Evolutionary conservation across 2,888 invertebrate genomes (phyloP).

Genomic region (Coremacera marginata): DNA sequence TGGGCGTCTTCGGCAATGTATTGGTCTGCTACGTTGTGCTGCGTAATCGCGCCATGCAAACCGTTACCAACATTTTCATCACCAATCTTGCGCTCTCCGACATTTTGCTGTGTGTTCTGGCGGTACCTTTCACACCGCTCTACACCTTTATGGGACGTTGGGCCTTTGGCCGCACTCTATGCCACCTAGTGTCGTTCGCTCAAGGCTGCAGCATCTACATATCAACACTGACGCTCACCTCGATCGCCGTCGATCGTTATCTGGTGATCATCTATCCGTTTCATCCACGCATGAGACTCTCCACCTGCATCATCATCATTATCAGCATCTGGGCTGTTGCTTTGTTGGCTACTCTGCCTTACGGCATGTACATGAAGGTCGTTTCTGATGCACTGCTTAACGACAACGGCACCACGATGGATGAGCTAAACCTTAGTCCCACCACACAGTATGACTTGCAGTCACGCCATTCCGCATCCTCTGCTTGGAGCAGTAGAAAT

Average conservation of each 20-base stretch:
- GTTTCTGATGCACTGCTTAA: slow-evolving; percentile 53
- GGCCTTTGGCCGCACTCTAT: slow-evolving; percentile 92
- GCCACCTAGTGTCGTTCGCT: slow-evolving; percentile 90
- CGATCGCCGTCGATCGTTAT: slow-evolving; percentile 97
- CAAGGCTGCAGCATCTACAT: slow-evolving; percentile 98
- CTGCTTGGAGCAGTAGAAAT: not conserved
- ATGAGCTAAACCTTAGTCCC: slow-evolving; percentile 32
- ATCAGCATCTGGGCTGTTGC: slow-evolving; percentile 92
- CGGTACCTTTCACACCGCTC: slow-evolving; percentile 96
- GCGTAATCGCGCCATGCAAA: slow-evolving; percentile 95
- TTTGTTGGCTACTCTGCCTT: slow-evolving; percentile 88
- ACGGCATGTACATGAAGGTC: slow-evolving; percentile 73
- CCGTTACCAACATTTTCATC: slow-evolving; percentile 97
- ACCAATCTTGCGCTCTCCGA: slow-evolving; percentile 96
- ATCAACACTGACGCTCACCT: slow-evolving; percentile 94
- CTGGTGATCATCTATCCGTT: slow-evolving; percentile 98
- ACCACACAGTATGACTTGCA: not conserved
- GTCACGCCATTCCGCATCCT: not conserved
- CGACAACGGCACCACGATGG: not conserved
- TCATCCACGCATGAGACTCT: slow-evolving; percentile 89
- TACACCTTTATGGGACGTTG: slow-evolving; percentile 93
- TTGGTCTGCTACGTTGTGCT: slow-evolving; percentile 95
- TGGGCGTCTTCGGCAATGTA: slow-evolving; percentile 90
- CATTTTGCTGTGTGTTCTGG: slow-evolving; percentile 90
- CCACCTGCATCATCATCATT: slow-evolving; percentile 87